Evolutionary conservation across 2,797 vertebrate species (phyloP), one percentile per base, ranked within the genome.

Genomic region (Sphaeramia orbicularis): DNA sequence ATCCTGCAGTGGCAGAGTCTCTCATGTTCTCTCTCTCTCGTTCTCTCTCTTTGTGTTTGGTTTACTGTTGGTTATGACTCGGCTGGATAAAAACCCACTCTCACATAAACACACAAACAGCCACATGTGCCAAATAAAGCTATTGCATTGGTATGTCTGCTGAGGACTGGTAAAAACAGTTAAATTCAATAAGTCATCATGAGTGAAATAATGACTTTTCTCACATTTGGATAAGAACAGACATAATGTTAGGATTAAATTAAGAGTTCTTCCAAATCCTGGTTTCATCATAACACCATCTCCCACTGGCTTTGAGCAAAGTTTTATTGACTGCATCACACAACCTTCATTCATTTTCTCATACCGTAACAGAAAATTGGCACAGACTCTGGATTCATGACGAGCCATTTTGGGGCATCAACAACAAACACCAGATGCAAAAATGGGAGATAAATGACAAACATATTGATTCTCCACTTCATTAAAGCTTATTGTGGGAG

Each of bases 401-500:
- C 86, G 85, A 84, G 73, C 68, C 80, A 75, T 89, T 89, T 90
- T 82, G 72, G 78, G 82, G 78, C 82, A 87, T 85, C 76, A 76
- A 85, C 71, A 84, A 88, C 77, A 89, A 91, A 89, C 86, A 89
- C 81, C 88, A 90, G 87, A 92, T 88, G 89, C 88, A 77, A 71
- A 85, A 74, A 89, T 52, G 69, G 70, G 72, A 89, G 84, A 89
- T 70, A 80, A 89, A 86, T 88, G 85, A 80, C 88, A 86, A 87
- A 86, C 86, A 89, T 85, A 86, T 83, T 88, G 80, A 85, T 74
- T 84, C 65, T 74, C 76, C 44, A 78, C 86, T 87, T 86, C 81
- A 90, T 88, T 88, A 84, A 80, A 86, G 77, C 71, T 61, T 69
- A 71, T 86, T 80, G 77, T 64, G 37, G 62, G 67, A 74, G 68